Base-by-base conservation (phyloP, 2,888 invertebrate genomes). In the Cephus pygmeus region DNA sequence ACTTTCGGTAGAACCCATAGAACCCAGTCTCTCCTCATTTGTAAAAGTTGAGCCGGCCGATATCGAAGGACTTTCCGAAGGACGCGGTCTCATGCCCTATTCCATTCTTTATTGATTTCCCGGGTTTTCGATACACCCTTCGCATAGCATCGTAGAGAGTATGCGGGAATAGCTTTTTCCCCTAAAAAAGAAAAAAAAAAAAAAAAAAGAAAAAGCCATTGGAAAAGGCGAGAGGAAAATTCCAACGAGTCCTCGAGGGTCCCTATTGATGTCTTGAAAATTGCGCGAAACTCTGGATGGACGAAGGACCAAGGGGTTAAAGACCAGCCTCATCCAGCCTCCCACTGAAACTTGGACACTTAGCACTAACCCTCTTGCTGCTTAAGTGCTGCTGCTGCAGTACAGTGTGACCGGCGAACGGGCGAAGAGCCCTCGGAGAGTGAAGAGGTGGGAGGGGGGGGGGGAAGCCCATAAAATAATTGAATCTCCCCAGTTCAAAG, bases 181-280 rank as follows among this genome's bases (percentile, higher is more conserved):
- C 56, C 56, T 23, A 30, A 68, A 69, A 69, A 73, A 69, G 69
- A 35, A 69, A 74, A 75, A 76, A 77, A 11, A 36, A n/a, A 12
- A 75, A 71, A 56, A 75, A 71, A 56, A 34, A 15, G 12, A 75
- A 71, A 56, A 77, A 40, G 74, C 75, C 35, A 73, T 56, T 68
- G 36, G 71, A 73, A 76, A 77, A 77, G 73, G 75, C 78, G 35
- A n/a, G 34, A 69, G 75, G 79, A 87, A 88, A 88, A 56, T 56
- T 56, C 56, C 56, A 56, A 56, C 23, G 56, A 23, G 23, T 56
- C 56, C 9, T 56, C 23, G 56, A 56, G 56, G 56, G 23, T 56
- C 9, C 56, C 56, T 9, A 56, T 56, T 23, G 56, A 23, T 56
- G 23, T 56, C 9, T 56, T 23, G 56, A 56, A 56, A 56, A 56